phyloP scores from a whole-genome alignment of 2,113 vertebrate genomes.

The Lophochroa leadbeateri region DNA sequence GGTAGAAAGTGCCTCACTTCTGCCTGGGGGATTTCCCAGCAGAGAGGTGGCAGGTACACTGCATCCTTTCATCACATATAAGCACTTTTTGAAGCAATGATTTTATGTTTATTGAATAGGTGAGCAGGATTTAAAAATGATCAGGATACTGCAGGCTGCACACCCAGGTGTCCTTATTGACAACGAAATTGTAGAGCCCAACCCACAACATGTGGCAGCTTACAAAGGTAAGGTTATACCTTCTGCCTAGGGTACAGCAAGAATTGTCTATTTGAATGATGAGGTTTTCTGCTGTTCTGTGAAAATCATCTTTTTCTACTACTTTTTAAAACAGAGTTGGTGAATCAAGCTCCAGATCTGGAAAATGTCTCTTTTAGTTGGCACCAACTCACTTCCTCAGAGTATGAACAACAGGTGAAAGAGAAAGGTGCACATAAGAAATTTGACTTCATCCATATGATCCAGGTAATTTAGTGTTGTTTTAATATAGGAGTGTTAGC shows the following conservation, averaged over 20 bases:
- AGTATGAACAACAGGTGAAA: conserved; percentile 54
- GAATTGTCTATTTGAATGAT: fast-evolving
- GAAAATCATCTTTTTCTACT: background rate
- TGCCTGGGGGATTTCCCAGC: background rate
- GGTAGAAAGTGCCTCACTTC: background rate
- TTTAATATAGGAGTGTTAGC: background rate
- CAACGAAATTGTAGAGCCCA: conserved; percentile 85
- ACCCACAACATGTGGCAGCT: conserved; percentile 76
- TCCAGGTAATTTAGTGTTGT: conserved; percentile 49
- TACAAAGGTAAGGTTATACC: conserved; percentile 75
- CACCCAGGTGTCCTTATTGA: conserved; percentile 77
- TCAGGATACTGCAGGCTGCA: conserved; percentile 74
- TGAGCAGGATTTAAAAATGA: conserved; percentile 83
- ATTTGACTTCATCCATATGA: conserved; percentile 71
- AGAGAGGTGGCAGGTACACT: background rate
- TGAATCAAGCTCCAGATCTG: conserved; percentile 48
- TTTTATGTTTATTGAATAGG: conserved; percentile 64
- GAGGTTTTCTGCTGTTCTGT: background rate
- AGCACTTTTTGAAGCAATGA: background rate
- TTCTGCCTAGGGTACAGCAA: background rate
- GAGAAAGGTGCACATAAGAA: conserved; percentile 43
- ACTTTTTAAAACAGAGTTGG: conserved; percentile 33
- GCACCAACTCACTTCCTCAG: conserved; percentile 58
- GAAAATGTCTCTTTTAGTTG: conserved; percentile 63
- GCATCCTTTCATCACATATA: background rate